These are phyloP conservation scores for Catostylus mosaicus DNA, from an alignment of 30 jellyfish, hydroid and myxozoan genomes.

Conservation along the genomic window DNA sequence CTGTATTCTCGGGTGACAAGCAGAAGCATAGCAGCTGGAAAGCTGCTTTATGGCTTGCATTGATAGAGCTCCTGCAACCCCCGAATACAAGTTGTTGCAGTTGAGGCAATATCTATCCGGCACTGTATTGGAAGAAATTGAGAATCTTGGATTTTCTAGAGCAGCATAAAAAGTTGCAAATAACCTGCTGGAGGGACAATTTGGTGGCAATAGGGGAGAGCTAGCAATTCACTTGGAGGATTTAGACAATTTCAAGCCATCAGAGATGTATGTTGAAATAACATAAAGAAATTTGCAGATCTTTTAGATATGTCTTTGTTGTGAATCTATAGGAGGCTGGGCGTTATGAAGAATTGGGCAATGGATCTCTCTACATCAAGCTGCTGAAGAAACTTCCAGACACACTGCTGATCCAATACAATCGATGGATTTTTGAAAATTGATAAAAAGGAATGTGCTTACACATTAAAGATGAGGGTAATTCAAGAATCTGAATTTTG, in stretches of 20 bases:
- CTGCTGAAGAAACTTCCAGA: constrained; percentile 77
- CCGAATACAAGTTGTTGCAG: constrained; percentile 27
- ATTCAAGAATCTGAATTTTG: constrained; percentile 35
- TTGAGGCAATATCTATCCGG: constrained; percentile 43
- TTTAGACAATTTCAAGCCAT: constrained; percentile 53
- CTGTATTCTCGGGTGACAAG: not conserved
- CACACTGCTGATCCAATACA: constrained; percentile 66
- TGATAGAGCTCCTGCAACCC: constrained; percentile 34
- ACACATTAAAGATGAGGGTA: not conserved
- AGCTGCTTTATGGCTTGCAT: constrained; percentile 43
- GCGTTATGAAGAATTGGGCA: constrained; percentile 70
- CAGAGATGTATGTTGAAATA: too few species aligned
- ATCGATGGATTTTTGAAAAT: constrained; percentile 73
- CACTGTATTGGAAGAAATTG: constrained; percentile 10
- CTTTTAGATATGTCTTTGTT: constrained; percentile 52
- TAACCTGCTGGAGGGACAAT: constrained; percentile 26
- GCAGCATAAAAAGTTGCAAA: constrained; percentile 61
- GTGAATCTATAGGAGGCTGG: constrained; percentile 54
- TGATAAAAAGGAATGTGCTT: constrained; percentile 43
- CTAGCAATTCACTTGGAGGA: constrained; percentile 61
- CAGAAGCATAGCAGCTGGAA: constrained; percentile 2
- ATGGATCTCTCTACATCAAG: constrained; percentile 69
- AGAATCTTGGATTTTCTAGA: constrained; percentile 39
- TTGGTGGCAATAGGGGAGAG: constrained; percentile 27
- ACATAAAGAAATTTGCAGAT: too few species aligned